phyloP scores from a whole-genome alignment of 2,888 invertebrate species.

The Epinotia demarniana region DNA sequence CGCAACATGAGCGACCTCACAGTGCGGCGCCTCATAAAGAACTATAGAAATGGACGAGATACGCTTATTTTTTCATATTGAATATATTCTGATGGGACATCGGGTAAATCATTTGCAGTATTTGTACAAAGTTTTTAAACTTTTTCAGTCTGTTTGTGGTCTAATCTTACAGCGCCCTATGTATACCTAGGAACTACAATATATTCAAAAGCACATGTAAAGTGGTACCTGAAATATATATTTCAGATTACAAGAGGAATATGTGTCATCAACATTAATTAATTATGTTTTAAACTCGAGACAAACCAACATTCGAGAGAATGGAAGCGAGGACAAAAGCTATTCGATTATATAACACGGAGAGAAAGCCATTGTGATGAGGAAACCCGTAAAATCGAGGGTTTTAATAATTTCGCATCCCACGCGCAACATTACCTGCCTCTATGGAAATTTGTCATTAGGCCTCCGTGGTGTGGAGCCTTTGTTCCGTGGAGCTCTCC shows the following conservation, averaged over 20 bases:
- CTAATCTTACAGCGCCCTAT: no score
- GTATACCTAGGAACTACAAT: no score
- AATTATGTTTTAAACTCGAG: constrained; percentile 34
- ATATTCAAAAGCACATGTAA: no score
- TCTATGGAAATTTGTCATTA: constrained; percentile 37
- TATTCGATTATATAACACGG: constrained; percentile 38
- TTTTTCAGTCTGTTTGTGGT: no score
- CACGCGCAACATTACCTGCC: constrained; percentile 35
- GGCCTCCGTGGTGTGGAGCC: constrained; percentile 21
- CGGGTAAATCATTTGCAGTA: no score
- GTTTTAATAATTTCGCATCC: constrained; percentile 39
- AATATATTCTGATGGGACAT: no score
- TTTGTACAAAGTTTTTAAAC: no score
- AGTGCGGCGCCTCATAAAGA: no score
- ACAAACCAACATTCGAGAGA: constrained; percentile 40
- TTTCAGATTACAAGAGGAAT: not conserved
- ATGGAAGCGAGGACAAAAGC: constrained; percentile 41
- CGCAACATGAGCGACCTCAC: no score
- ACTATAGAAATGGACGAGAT: no score
- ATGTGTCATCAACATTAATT: constrained; percentile 24
- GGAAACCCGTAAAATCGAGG: constrained; percentile 38
- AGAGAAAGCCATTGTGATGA: constrained; percentile 39
- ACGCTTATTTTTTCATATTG: no score
- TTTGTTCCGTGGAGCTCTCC: constrained; percentile 30
- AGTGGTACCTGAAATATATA: not conserved